Conservation (phyloP, 2,888 invertebrate species). For the Eilema griseolum region DNA sequence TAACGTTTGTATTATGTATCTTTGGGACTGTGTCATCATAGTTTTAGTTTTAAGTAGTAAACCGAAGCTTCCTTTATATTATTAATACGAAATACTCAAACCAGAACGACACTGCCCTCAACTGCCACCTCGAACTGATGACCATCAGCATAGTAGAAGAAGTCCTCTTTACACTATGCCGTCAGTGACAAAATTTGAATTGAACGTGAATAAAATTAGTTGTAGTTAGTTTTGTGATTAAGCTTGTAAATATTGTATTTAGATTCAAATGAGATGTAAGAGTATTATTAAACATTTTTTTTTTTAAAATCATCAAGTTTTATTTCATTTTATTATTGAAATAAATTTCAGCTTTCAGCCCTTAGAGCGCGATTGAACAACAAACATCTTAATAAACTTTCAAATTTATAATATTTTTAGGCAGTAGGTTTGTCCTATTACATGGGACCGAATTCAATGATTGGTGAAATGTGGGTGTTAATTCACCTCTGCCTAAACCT, state of each 20-base stretch:
- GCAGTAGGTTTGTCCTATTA: no score
- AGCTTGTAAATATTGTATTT: slow-evolving; percentile 86
- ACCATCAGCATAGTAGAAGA: slow-evolving; percentile 24
- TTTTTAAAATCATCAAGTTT: slow-evolving; percentile 54
- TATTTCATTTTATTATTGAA: no score
- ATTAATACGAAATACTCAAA: slow-evolving; percentile 52
- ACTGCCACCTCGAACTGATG: slow-evolving; percentile 59
- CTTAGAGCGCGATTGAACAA: no score
- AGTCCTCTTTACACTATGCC: no score
- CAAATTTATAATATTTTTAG: no score
- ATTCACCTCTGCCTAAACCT: no score
- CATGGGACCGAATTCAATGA: no score
- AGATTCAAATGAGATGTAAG: slow-evolving; percentile 82
- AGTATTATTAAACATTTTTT: slow-evolving; percentile 83
- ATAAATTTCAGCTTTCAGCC: no score
- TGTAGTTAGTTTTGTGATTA: slow-evolving; percentile 65
- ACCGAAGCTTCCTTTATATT: slow-evolving; percentile 51
- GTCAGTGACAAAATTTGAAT: slow-evolving; percentile 39
- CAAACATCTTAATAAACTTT: no score
- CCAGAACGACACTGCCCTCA: slow-evolving; percentile 61
- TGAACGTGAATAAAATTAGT: slow-evolving; percentile 70
- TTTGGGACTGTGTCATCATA: slow-evolving; percentile 70
- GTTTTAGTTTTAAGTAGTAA: slow-evolving; percentile 56
- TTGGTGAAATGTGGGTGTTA: no score
- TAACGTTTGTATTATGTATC: slow-evolving; percentile 62